phyloP scores from a whole-genome alignment of 2,113 vertebrate genomes.

The Axis porcinus region DNA sequence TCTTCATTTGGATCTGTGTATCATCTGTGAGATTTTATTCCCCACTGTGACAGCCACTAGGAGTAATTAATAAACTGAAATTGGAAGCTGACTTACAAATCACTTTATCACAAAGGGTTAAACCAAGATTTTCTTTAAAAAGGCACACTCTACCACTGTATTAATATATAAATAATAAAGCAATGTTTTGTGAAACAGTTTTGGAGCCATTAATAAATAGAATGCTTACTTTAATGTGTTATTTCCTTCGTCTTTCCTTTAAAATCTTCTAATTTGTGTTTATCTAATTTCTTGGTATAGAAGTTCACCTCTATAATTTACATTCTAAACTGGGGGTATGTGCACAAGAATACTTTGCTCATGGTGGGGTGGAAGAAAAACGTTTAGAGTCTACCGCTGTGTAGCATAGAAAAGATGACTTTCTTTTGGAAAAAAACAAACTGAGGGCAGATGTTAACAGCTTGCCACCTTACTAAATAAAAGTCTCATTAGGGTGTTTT shows the following conservation, averaged over 20 bases:
- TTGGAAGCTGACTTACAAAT: not conserved
- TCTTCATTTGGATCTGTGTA: not conserved
- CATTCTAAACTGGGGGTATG: not conserved
- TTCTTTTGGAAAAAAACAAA: not conserved
- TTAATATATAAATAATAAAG: not conserved
- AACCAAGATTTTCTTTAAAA: not conserved
- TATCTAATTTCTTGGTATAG: not conserved
- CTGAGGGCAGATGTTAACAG: not conserved
- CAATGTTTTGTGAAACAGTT: not conserved
- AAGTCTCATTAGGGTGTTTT: not conserved
- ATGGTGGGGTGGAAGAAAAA: not conserved
- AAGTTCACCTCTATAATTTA: not conserved
- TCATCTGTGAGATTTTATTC: not conserved
- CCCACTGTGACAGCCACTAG: not conserved
- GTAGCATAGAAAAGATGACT: not conserved
- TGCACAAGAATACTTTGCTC: not conserved
- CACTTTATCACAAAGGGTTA: not conserved
- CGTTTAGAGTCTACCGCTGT: not conserved
- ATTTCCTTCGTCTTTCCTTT: not conserved
- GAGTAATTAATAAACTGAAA: not conserved
- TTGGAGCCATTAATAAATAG: not conserved
- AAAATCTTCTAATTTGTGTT: not conserved
- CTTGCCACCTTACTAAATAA: not conserved
- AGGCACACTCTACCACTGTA: not conserved
- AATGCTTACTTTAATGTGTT: not conserved